Conservation (phyloP, 1,140 invertebrate genomes). For the Liolophura sinensis region DNA sequence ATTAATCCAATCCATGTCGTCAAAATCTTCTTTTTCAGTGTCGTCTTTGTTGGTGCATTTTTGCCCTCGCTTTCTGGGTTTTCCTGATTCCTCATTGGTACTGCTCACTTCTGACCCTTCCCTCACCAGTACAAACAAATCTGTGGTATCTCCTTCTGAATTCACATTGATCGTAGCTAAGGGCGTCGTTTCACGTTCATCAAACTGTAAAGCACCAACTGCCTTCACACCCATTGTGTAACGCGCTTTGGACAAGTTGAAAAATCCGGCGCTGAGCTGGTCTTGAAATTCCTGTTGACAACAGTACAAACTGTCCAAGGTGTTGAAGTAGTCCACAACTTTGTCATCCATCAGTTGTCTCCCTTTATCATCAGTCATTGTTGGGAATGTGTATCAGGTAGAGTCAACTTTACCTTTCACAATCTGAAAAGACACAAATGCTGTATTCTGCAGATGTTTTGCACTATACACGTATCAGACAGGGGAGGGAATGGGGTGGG, state of each 20-base stretch:
- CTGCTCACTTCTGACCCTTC: no score
- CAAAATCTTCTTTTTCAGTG: background rate
- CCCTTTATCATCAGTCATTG: no score
- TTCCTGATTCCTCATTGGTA: no score
- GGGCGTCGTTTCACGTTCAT: conserved; percentile 26
- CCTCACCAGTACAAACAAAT: no score
- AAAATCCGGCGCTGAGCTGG: conserved; percentile 30
- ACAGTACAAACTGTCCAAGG: conserved; percentile 21
- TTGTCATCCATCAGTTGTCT: conserved; percentile 18
- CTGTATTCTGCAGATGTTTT: no score
- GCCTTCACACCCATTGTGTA: conserved; percentile 36
- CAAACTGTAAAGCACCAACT: conserved; percentile 24
- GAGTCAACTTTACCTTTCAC: no score
- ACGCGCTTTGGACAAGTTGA: conserved; percentile 35
- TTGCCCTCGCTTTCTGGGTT: no score
- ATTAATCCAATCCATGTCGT: background rate
- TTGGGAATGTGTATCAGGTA: no score
- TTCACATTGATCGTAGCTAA: conserved; percentile 13
- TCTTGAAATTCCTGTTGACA: conserved; percentile 23
- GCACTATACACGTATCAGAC: no score
- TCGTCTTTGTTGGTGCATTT: background rate
- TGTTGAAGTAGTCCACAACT: conserved; percentile 26
- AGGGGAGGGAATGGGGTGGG: no score
- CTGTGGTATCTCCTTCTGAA: background rate
- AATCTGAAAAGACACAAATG: no score